phyloP scores from a whole-genome alignment of 2,888 invertebrate species.

The Clanis bilineata region DNA sequence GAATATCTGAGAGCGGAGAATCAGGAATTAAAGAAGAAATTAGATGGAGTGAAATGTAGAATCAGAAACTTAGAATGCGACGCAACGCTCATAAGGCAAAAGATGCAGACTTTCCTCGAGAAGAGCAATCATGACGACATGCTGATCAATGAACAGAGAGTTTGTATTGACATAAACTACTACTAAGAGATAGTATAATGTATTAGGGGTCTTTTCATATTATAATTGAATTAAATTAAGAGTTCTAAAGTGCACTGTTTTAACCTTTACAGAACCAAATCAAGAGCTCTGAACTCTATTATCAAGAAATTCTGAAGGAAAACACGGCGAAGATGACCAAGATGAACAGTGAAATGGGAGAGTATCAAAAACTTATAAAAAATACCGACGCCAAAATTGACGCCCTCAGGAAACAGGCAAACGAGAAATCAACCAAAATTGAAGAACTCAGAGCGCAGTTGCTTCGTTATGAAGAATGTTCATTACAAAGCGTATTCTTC shows the following conservation, averaged over 20 bases:
- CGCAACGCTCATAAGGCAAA: slow-evolving; percentile 78
- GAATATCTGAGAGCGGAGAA: slow-evolving; percentile 77
- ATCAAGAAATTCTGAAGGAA: slow-evolving; percentile 76
- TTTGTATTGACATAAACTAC: slow-evolving; percentile 33
- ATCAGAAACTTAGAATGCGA: slow-evolving; percentile 87
- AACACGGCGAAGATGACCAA: slow-evolving; percentile 75
- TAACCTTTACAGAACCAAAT: slow-evolving; percentile 72
- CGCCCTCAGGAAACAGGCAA: slow-evolving; percentile 68
- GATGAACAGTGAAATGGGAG: slow-evolving; percentile 63
- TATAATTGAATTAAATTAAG: no score
- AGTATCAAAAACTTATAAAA: slow-evolving; percentile 65
- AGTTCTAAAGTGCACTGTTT: no score
- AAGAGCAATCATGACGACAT: slow-evolving; percentile 85
- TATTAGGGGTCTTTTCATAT: no score
- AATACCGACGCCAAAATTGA: slow-evolving; percentile 78
- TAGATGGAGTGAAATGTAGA: slow-evolving; percentile 86
- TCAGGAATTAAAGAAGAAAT: slow-evolving; percentile 83
- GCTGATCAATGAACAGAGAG: slow-evolving; percentile 84
- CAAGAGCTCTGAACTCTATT: slow-evolving; percentile 65
- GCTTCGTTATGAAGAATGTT: slow-evolving; percentile 71
- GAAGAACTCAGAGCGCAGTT: slow-evolving; percentile 72
- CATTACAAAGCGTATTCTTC: slow-evolving; percentile 73
- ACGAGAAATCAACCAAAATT: slow-evolving; percentile 72
- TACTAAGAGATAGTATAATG: neutral
- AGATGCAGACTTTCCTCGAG: slow-evolving; percentile 82